phyloP scores from a whole-genome alignment of 1,140 invertebrate genomes.

The Meloidogyne floridensis region DNA sequence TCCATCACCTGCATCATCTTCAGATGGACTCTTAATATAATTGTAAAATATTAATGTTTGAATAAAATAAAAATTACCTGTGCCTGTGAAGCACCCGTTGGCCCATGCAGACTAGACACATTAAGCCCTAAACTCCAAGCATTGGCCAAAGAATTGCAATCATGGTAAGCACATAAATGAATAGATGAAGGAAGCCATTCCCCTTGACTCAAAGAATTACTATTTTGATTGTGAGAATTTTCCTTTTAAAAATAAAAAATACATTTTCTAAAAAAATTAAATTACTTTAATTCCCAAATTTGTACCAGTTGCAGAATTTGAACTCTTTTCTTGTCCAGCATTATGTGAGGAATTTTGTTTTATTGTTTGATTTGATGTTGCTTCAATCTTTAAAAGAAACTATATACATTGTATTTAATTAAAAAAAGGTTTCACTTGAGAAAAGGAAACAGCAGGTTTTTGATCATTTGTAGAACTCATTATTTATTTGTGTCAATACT shows the following conservation, averaged over 20 bases:
- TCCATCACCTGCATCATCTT: slow-evolving; percentile 63
- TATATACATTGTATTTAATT: neutral
- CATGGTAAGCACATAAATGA: slow-evolving; percentile 61
- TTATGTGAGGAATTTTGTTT: neutral
- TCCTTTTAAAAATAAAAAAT: neutral
- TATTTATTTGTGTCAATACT: neutral
- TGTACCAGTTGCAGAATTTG: neutral
- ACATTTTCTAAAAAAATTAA: neutral
- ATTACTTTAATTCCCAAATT: neutral
- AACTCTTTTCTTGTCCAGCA: neutral
- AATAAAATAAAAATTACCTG: neutral
- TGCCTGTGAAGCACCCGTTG: slow-evolving; percentile 57
- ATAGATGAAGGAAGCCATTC: slow-evolving; percentile 58
- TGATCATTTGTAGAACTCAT: slow-evolving; percentile 14
- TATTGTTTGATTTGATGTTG: neutral
- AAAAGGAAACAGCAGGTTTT: slow-evolving; percentile 9
- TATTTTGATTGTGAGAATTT: neutral
- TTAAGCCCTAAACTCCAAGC: slow-evolving; percentile 58
- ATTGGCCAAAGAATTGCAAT: slow-evolving; percentile 60
- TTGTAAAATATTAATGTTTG: slow-evolving; percentile 4
- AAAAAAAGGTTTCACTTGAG: neutral
- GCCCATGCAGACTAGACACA: slow-evolving; percentile 52
- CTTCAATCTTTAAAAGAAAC: neutral
- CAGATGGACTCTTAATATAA: slow-evolving; percentile 50
- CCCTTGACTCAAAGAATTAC: neutral